Base-by-base conservation (phyloP, 2,113 vertebrate genomes). In the Tupaia tana region DNA sequence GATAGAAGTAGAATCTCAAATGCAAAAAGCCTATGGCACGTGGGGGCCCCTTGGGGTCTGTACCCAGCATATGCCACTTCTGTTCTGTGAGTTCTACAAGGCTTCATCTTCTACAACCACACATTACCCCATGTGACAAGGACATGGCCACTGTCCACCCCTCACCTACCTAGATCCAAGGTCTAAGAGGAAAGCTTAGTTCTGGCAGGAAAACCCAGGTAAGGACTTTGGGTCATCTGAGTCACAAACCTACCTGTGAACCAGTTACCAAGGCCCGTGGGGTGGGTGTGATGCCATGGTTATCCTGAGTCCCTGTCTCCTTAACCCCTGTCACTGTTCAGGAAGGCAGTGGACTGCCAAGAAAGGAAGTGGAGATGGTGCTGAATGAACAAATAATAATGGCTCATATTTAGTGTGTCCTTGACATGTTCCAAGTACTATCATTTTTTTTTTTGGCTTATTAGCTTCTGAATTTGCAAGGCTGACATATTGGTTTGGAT, bases 31-130 rank as follows among this genome's bases (percentile, higher is more conserved):
- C 29, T 54, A 5, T 1, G 13, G 43, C 56, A 58, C 11, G 4
- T 3, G 2, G 14, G 31, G 4, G 7, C 5, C 12, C 9, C n/a
- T 70, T 59, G 2, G 11, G 29, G 3, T 61, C 58, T 19, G 6
- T n/a, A 66, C n/a, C n/a, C 25, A 58, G 12, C 11, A 54, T 5
- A 4, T 0, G 7, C 11, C 18, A 3, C 16, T 70, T 82, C 75
- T 34, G 56, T 77, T 81, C 69, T 78, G 11, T 25, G 22, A 75
- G 2, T 59, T 85, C 69, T 79, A 64, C 10, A 78, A 90, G 52
- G 7, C 8, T 58, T 83, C 56, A 24, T 16, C 54, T 16, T 80
- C 43, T 58, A 19, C 10, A 22, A 9, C 34, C 70, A 77, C 8
- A 70, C 14, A 13, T 14, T 69, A 3, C 74, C 43, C 25, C 16